Evolutionary conservation across 2,797 vertebrate species (phyloP).

Genomic region (Thamnophis elegans): DNA sequence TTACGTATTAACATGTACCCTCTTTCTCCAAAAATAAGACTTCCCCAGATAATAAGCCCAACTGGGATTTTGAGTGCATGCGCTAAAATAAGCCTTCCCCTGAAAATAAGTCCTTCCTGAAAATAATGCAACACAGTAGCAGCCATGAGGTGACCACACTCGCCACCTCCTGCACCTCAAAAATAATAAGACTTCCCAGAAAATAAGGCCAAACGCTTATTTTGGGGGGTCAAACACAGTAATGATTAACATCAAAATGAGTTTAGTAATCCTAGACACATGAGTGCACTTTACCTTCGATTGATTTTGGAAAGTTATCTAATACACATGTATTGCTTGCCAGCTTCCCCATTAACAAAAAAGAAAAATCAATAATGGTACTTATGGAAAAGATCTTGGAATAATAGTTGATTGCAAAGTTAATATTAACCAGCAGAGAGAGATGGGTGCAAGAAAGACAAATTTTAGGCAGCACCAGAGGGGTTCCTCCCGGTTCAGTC

Average conservation of each 20-base stretch:
- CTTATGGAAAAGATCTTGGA: neutral
- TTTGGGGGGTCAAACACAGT: too few species aligned
- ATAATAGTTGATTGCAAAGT: neutral
- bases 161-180: too few species aligned
- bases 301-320: neutral
- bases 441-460: neutral
- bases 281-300: neutral
- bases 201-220: too few species aligned
- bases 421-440: neutral
- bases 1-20: neutral
- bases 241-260: neutral
- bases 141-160: too few species aligned
- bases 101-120: too few species aligned
- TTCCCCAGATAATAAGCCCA: too few species aligned
- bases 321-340: neutral
- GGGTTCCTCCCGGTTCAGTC: too few species aligned
- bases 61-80: too few species aligned
- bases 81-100: too few species aligned
- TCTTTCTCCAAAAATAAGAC: too few species aligned
- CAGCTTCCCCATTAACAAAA: neutral
- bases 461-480: neutral
- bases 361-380: neutral
- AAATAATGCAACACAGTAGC: too few species aligned
- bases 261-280: neutral
- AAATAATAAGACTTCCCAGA: too few species aligned